Base-by-base conservation (phyloP, 2,888 invertebrate species). In the Cephus runcator region DNA sequence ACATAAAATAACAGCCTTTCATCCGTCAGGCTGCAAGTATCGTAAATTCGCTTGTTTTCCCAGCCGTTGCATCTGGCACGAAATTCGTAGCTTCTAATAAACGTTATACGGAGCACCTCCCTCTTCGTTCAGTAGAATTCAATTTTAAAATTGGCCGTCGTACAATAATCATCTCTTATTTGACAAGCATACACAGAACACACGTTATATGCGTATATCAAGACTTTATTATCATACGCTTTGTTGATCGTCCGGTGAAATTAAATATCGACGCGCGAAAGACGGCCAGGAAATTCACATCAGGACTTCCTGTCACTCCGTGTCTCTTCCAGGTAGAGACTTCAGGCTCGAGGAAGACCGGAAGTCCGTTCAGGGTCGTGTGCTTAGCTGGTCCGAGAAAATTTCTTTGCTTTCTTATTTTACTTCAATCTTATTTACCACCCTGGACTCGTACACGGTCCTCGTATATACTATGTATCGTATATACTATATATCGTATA, bases 51-150 rank as follows among this genome's bases (percentile, higher is more conserved):
- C 31, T 71, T 71, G 71, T 71, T 71, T 71, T 71, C 12, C 31
- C 71, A 71, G 71, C 71, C 23, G 71, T 23, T 71, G 71, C 71
- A 71, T 71, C 71, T 71, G 71, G 12, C 56, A 56, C 56, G 56
- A 56, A 23, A 23, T 56, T 56, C 23, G 23, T 56, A 23, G 23
- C 56, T 15, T 23, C 23, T 23, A 56, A 56, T 56, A 56, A 56
- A 56, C 56, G 0, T 56, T 23, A 23, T 23, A 23, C 2, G 9
- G 2, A 15, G 9, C 56, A 2, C 0, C 35, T 56, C 56, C 56
- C 9, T 6, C 6, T 23, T 36, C 36, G 36, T 4, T 12, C 1
- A 0, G 36, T 15, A 15, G 9, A 23, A 6, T 23, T 40, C 15
- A 15, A 40, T 40, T 40, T 40, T 40, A 15, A 15, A 15, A 40